Evolutionary conservation across 1,140 invertebrate species (phyloP).

Genomic region (Oedothorax gibbosus): DNA sequence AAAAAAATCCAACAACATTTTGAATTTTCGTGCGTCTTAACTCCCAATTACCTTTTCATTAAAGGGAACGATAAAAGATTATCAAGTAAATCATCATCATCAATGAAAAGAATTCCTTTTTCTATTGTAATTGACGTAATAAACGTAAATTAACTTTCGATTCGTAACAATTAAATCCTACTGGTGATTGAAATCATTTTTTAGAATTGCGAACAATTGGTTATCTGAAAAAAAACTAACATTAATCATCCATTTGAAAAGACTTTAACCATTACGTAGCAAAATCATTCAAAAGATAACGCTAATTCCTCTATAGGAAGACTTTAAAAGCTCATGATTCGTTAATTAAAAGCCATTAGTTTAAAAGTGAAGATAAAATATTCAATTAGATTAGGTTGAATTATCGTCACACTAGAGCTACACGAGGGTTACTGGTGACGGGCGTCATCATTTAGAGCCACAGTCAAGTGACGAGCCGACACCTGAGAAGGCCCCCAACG

Average conservation of each 20-base stretch:
- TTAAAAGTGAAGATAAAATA: background rate
- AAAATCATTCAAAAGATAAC: conserved; percentile 27
- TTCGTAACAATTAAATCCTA: background rate
- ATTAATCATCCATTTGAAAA: conserved; percentile 7
- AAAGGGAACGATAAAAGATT: too few species aligned
- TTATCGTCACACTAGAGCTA: too few species aligned
- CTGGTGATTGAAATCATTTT: background rate
- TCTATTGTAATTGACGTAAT: too few species aligned
- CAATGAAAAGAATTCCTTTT: too few species aligned
- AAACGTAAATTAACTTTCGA: conserved; percentile 10
- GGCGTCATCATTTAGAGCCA: too few species aligned
- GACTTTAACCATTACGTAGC: conserved; percentile 46
- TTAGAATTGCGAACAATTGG: conserved; percentile 6
- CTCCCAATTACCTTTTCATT: too few species aligned
- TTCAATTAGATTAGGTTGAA: background rate
- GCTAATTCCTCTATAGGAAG: conserved; percentile 15
- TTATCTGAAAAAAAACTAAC: background rate
- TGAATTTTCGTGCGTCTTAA: too few species aligned
- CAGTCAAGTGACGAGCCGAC: too few species aligned
- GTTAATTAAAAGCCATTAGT: conserved; percentile 10
- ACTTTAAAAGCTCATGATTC: background rate
- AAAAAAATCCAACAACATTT: too few species aligned
- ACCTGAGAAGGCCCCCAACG: too few species aligned
- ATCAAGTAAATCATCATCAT: too few species aligned
- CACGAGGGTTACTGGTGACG: too few species aligned